Conservation (phyloP, 2,888 invertebrate species). For the Ptilodon capucinus region DNA sequence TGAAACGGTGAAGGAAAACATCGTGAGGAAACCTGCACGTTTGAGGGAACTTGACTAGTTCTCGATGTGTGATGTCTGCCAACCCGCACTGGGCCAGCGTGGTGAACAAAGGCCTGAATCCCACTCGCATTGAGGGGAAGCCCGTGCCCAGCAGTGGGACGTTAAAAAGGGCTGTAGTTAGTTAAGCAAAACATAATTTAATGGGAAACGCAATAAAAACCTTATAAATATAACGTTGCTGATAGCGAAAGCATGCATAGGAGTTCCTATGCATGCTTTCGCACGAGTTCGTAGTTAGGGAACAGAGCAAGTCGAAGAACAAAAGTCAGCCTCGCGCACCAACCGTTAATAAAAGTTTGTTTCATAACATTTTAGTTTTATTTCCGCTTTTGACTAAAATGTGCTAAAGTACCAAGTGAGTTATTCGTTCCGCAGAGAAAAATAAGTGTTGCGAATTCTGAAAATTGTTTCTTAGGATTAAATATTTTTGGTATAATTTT, state of each 20-base stretch:
- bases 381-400: not conserved
- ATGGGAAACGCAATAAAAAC: not conserved
- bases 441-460: not conserved
- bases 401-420: not conserved
- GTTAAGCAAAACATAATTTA: not conserved
- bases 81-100: too few relatives aligned
- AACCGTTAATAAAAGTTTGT: constrained; percentile 3
- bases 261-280: too few relatives aligned
- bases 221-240: not conserved
- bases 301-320: not conserved
- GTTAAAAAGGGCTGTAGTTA: too few relatives aligned
- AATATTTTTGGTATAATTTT: too few relatives aligned
- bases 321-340: not conserved
- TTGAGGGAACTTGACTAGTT: too few relatives aligned
- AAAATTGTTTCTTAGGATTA: not conserved
- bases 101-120: too few relatives aligned
- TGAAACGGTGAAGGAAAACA: too few relatives aligned
- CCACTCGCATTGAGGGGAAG: too few relatives aligned
- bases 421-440: not conserved
- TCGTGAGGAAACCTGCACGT: too few relatives aligned
- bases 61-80: too few relatives aligned
- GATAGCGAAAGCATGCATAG: not conserved
- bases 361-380: constrained; percentile 1
- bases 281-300: not conserved
- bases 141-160: too few relatives aligned